Base-by-base conservation (phyloP, 2,797 vertebrate genomes). In the Tamandua tetradactyla region DNA sequence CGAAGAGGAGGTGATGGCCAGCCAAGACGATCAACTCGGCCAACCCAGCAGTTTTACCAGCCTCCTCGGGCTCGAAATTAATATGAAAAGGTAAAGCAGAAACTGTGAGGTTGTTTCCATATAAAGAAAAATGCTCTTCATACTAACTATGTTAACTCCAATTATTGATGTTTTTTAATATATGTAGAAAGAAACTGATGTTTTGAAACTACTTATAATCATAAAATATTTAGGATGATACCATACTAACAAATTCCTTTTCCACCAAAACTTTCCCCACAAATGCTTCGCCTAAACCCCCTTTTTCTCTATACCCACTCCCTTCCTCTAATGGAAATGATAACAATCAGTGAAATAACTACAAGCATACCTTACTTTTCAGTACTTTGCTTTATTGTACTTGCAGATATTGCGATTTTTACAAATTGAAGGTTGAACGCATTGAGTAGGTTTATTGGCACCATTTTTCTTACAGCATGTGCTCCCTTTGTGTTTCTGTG, bases 21-120 rank as follows among this genome's bases (percentile, higher is more conserved):
- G 96, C 99, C 99, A 32, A 98, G 99, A 88, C 98, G 99, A 66
- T 98, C 98, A 75, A 98, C 99, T 22, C 98, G 99, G 97, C 99
- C 99, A 44, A 99, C 99, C 42, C 99, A 99, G 96, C 99, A 99
- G 97, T 99, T 99, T 98, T 99, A 99, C 98, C 99, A 99, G 94
- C 99, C 99, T 2, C 99, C 99, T 37, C 98, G 99, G 98, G 99
- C 99, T 97, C 99, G 99, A 97, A 99, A 99, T 98, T 99, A 98
- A 99, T 94, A 72, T 69, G 87, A 92, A 95, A 97, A 98, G 98
- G 98, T 98, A 98, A 98, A 87, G 37, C 55, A 61, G 59, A 61
- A 37, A 22, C 47, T 55, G 13, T 27, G 12, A 52, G 27, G 20
- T 80, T 52, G 27, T 90, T 95, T 94, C 69, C 20, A 11, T 68